Conservation (phyloP, 2,113 vertebrate genomes). For the Trematomus loennbergii region DNA sequence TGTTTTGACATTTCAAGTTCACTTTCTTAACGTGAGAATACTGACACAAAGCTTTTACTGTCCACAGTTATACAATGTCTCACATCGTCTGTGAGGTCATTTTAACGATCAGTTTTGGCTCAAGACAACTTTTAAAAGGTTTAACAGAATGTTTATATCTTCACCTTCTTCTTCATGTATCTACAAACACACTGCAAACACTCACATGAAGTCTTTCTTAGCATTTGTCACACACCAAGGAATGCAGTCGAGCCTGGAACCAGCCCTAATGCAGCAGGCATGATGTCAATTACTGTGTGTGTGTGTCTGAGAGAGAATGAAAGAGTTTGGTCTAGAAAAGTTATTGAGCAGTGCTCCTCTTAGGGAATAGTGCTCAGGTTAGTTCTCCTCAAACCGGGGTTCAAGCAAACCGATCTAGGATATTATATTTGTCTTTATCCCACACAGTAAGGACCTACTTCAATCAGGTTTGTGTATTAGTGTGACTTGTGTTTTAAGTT, state of each 20-base stretch:
- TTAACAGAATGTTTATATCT: neutral
- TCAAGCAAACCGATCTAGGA: neutral
- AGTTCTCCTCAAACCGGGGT: conserved; percentile 24
- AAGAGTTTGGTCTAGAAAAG: conserved; percentile 13
- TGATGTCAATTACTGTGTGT: conserved; percentile 76
- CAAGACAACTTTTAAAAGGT: neutral
- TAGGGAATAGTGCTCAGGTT: conserved; percentile 22
- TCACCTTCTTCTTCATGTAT: neutral
- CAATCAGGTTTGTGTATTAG: conserved; percentile 10
- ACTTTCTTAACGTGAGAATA: neutral
- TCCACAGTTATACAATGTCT: too few relatives aligned
- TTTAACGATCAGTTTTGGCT: neutral
- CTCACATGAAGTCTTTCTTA: neutral
- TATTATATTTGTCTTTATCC: conserved; percentile 17
- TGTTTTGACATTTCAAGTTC: neutral
- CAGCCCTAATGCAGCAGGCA: conserved; percentile 63
- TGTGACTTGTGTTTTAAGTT: conserved; percentile 10
- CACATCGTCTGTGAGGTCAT: neutral
- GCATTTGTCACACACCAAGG: conserved; percentile 20
- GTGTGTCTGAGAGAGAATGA: conserved; percentile 21
- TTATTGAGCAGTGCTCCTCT: conserved; percentile 18
- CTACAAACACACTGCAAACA: neutral
- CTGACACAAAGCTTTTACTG: neutral
- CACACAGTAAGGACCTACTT: conserved; percentile 7
- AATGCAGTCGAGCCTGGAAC: conserved; percentile 35